Evolutionary conservation across 2,888 invertebrate genomes (phyloP), one percentile per base, ranked within the genome.

Genomic region (Tineola bisselliella): DNA sequence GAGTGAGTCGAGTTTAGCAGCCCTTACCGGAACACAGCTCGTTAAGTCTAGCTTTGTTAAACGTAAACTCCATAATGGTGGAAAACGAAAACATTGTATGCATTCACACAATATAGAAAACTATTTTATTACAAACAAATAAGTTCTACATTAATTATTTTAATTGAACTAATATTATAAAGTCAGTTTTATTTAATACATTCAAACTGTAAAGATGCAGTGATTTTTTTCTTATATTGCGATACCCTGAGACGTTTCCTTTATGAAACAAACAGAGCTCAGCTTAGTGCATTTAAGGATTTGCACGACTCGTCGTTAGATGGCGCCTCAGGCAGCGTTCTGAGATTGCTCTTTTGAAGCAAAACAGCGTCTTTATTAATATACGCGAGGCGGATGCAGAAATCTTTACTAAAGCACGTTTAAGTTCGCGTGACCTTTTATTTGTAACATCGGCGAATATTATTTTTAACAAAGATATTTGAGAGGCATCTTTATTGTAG

Each of bases 1-100:
- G n/a, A 63, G 4, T 43, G 25, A 44, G 65, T 61, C 65, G 66
- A 67, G 69, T 70, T 72, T 70, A 70, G 68, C 67, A 64, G 63
- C 66, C 68, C 69, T 72, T 67, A 68, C 68, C 62, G 67, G 65
- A 70, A 71, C 69, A 70, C 63, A 66, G 68, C 71, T 75, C 71
- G 74, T 76, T 74, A 74, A 68, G 68, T 66, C 66, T 57, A 65
- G 64, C 69, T 71, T 73, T 70, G 69, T 68, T 66, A 63, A 67
- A 15, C 25, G 59, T 33, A 43, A 66, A 65, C 62, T 61, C 56
- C 18, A 56, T 25, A 56, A 56, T 56, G 56, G 56, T 25, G 10
- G 11, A 11, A 48, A 48, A 18, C 38, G 1, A 38, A 38, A 38
- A 38, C 38, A 38, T 38, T 38, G 38, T 38, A 38, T n/a, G n/a